A percentile compares a stretch with the other conserved stretches of the same genome.
Evolutionary conservation across 2,888 invertebrate species (phyloP).

Genomic region (Yponomeuta sedellus): DNA sequence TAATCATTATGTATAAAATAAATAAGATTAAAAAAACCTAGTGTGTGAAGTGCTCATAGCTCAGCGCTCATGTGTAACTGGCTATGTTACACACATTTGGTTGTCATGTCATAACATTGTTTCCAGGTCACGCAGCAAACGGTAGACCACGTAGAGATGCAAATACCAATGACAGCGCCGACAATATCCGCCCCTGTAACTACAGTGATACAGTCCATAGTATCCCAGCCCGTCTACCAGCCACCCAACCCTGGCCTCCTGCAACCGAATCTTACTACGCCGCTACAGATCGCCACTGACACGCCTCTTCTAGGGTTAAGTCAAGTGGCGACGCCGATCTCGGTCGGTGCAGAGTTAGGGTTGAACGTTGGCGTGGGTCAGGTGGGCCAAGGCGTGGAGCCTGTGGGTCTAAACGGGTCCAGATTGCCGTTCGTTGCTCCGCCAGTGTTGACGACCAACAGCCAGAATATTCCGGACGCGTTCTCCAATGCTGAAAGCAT

Average conservation of each 20-base stretch:
- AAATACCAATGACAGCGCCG: constrained; percentile 22
- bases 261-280: constrained; percentile 53
- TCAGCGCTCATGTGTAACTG: too few relatives aligned
- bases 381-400: constrained; percentile 28
- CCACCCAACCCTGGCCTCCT: constrained; percentile 35
- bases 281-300: constrained; percentile 62
- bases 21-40: too few relatives aligned
- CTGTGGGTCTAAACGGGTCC: constrained; percentile 26
- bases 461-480: constrained; percentile 31
- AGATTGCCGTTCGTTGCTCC: constrained; percentile 35
- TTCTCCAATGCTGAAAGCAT: constrained; percentile 63
- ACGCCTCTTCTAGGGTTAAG: constrained; percentile 51
- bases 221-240: constrained; percentile 31
- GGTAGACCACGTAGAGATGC: constrained; percentile 19
- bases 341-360: constrained; percentile 44
- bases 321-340: constrained; percentile 56
- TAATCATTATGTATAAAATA: too few relatives aligned
- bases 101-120: too few relatives aligned
- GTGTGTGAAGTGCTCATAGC: too few relatives aligned
- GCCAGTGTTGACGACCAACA: constrained; percentile 38
- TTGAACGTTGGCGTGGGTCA: constrained; percentile 32
- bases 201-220: constrained; percentile 26
- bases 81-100: too few relatives aligned
- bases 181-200: constrained; percentile 22
- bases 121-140: constrained; percentile 11